Percentiles rank a stretch among this genome's conserved stretches.
phyloP scores from a whole-genome alignment of 2,888 invertebrate species.

The Rotaria sp. region DNA sequence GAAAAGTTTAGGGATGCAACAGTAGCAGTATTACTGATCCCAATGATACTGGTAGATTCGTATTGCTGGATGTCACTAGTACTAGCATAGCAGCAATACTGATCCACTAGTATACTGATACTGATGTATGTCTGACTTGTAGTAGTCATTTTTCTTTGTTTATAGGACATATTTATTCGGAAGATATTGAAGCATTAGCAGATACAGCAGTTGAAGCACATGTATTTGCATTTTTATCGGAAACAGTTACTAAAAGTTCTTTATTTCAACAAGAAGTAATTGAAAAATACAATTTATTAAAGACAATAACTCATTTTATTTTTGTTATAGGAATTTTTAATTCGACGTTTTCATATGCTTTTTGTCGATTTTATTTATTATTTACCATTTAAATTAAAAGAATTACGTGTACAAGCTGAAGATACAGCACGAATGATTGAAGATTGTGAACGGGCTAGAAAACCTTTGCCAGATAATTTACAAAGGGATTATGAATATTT shows the following conservation, averaged over 20 bases:
- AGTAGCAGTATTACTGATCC: no score
- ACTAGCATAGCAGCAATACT: no score
- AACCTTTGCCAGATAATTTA: slow-evolving; percentile 15
- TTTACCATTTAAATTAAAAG: slow-evolving; percentile 28
- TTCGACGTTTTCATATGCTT: slow-evolving; percentile 20
- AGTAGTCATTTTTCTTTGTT: not conserved
- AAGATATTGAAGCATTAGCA: slow-evolving; percentile 29
- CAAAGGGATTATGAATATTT: slow-evolving; percentile 25
- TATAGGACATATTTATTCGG: not conserved
- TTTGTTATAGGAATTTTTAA: not conserved
- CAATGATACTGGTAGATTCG: no score
- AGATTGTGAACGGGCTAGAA: slow-evolving; percentile 24
- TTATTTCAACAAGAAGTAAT: slow-evolving; percentile 23
- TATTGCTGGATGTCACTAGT: no score
- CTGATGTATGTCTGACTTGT: no score
- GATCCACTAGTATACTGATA: no score
- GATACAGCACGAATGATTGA: slow-evolving; percentile 22
- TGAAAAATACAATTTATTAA: no score
- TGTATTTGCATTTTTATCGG: slow-evolving; percentile 16
- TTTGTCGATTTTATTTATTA: slow-evolving; percentile 29
- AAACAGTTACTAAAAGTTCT: slow-evolving; percentile 9
- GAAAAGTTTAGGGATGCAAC: no score
- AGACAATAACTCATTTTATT: not conserved
- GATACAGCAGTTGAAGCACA: slow-evolving; percentile 24
- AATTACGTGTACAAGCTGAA: slow-evolving; percentile 25